phyloP scores from a whole-genome alignment of 2,888 invertebrate species.

The Pollenia amentaria region DNA sequence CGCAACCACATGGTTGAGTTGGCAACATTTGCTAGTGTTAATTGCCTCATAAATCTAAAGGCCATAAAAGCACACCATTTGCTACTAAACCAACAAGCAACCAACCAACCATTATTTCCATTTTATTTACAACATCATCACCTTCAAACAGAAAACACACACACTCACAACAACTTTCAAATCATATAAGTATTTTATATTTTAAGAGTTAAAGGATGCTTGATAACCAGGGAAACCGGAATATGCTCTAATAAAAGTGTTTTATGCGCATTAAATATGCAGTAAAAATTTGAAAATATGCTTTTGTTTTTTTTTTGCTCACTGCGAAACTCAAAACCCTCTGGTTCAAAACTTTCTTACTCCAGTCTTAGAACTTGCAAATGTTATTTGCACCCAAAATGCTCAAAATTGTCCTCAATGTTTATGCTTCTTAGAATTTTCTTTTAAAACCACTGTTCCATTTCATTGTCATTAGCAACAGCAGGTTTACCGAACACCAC shows the following conservation, averaged over 20 bases:
- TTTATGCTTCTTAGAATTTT: background rate
- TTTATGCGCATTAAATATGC: background rate
- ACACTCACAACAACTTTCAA: background rate
- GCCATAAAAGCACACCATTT: constrained; percentile 62
- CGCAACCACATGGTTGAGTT: constrained; percentile 52
- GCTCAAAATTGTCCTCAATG: no score
- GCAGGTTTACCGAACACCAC: background rate
- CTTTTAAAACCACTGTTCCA: constrained; percentile 5
- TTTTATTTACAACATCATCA: constrained; percentile 36
- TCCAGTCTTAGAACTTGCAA: no score
- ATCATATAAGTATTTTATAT: background rate
- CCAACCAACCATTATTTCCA: constrained; percentile 32
- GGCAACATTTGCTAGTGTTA: constrained; percentile 66
- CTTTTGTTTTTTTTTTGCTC: no score
- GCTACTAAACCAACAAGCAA: constrained; percentile 67
- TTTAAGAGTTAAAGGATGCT: constrained; percentile 14
- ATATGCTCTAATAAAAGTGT: background rate
- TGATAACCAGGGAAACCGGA: background rate
- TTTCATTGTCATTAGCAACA: constrained; percentile 10
- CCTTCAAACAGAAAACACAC: constrained; percentile 5
- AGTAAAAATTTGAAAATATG: no score
- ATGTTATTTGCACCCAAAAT: no score
- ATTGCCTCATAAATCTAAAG: constrained; percentile 71
- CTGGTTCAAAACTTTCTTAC: no score
- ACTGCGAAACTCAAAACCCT: no score